Conservation (phyloP, 1,140 invertebrate species). For the Nebria ingens region DNA sequence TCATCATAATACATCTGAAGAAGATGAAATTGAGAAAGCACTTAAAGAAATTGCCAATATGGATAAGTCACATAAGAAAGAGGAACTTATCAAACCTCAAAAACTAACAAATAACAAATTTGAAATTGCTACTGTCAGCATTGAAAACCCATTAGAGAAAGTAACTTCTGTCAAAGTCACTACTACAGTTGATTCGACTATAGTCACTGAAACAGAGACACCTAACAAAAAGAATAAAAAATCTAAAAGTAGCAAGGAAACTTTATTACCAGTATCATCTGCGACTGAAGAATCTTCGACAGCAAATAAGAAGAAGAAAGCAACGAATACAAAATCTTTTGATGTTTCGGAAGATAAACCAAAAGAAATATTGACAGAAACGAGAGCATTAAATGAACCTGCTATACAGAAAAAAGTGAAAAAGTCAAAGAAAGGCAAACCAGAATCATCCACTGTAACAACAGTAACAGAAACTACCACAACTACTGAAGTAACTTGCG, state of each 20-base stretch:
- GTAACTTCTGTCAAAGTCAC: constrained; percentile 15
- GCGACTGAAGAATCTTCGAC: background rate
- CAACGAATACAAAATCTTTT: no score
- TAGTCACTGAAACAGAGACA: constrained; percentile 21
- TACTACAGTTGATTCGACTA: constrained; percentile 15
- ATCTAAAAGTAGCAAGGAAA: constrained; percentile 17
- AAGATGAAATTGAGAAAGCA: constrained; percentile 51
- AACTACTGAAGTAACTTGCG: constrained; percentile 11
- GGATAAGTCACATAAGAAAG: constrained; percentile 35
- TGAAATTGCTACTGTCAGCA: background rate
- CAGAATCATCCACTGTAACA: no score
- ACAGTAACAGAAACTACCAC: constrained; percentile 6
- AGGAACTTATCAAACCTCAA: constrained; percentile 24
- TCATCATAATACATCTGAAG: constrained; percentile 28
- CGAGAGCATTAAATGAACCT: background rate
- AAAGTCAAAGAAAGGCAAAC: no score
- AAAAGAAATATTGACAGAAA: constrained; percentile 6
- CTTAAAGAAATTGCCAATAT: constrained; percentile 44
- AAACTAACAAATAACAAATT: constrained; percentile 20
- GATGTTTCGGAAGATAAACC: no score
- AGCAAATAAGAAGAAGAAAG: background rate
- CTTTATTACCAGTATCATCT: no score
- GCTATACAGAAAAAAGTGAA: no score
- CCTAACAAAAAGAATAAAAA: constrained; percentile 25
- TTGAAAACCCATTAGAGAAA: constrained; percentile 12